Evolutionary conservation across 2,113 vertebrate species (phyloP).

Genomic region (Oreocharis arfaki): DNA sequence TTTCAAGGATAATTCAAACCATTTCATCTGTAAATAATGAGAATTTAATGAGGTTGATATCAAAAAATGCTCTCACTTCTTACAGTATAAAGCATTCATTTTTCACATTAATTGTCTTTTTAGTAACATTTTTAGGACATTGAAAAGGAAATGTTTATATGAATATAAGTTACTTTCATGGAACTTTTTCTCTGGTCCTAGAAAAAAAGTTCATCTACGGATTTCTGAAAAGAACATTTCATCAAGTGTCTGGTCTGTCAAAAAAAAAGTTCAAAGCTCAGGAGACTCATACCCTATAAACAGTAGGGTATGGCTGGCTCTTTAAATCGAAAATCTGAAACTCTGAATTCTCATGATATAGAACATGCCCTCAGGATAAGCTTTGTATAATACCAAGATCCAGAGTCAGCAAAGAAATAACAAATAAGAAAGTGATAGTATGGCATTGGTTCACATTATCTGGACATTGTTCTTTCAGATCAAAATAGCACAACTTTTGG

Average conservation of each 20-base stretch:
- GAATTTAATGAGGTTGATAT: slow-evolving; percentile 62
- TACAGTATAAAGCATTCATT: slow-evolving; percentile 19
- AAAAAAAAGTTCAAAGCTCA: background rate
- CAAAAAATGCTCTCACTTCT: slow-evolving; percentile 38
- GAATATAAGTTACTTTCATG: background rate
- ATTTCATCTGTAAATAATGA: slow-evolving; percentile 70
- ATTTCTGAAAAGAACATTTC: background rate
- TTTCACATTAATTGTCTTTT: slow-evolving; percentile 48
- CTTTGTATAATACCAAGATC: background rate
- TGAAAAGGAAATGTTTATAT: background rate
- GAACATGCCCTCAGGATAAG: background rate
- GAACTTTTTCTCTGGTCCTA: background rate
- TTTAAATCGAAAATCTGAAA: background rate
- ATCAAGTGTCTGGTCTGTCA: background rate
- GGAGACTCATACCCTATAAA: background rate
- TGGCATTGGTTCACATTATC: background rate
- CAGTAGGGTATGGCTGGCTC: rapidly evolving
- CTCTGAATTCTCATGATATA: background rate
- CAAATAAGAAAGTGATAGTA: background rate
- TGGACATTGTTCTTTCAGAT: background rate
- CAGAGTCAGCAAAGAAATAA: background rate
- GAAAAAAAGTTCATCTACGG: background rate
- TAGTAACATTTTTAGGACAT: background rate
- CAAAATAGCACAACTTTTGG: background rate
- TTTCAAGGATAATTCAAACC: slow-evolving; percentile 39